phyloP scores from a whole-genome alignment of 2,888 invertebrate genomes.

The Megalurothrips usitatus region DNA sequence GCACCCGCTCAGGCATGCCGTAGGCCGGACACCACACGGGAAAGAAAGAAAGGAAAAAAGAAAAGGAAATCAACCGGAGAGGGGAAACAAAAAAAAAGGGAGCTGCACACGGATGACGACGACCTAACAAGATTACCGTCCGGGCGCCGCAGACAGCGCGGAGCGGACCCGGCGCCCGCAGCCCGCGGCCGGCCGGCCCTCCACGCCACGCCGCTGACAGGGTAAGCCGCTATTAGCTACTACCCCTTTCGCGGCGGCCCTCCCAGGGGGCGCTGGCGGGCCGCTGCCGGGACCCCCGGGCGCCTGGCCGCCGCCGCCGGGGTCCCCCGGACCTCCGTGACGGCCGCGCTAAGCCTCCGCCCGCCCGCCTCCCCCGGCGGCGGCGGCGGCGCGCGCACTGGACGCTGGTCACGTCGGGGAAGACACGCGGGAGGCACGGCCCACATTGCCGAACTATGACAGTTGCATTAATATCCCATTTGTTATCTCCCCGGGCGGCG shows the following conservation, averaged over 20 bases:
- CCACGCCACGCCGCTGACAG: neutral
- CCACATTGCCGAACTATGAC: constrained; percentile 19
- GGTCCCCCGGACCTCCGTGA: neutral
- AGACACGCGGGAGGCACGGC: neutral
- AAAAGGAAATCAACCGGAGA: neutral
- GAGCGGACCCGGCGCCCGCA: neutral
- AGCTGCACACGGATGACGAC: neutral
- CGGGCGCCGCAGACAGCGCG: neutral
- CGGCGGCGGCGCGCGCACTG: neutral
- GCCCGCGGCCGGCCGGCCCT: neutral
- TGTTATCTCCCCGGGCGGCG: neutral
- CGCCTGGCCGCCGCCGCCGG: too few relatives aligned
- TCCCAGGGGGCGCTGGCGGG: too few relatives aligned
- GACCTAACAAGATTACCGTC: constrained; percentile 2
- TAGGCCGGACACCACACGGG: neutral
- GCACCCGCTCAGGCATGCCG: too few relatives aligned
- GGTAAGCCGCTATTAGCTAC: constrained; percentile 13
- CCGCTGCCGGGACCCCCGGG: too few relatives aligned
- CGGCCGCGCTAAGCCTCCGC: neutral
- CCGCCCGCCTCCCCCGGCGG: neutral
- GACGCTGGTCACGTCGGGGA: neutral
- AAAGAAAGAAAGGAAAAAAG: neutral
- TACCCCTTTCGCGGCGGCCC: neutral
- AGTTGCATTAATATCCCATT: constrained; percentile 6
- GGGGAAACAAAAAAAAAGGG: neutral